A percentile compares a stretch with the other conserved stretches of the same genome.
Evolutionary conservation across 2,113 vertebrate genomes (phyloP).

Genomic region (Dicerorhinus sumatrensis): DNA sequence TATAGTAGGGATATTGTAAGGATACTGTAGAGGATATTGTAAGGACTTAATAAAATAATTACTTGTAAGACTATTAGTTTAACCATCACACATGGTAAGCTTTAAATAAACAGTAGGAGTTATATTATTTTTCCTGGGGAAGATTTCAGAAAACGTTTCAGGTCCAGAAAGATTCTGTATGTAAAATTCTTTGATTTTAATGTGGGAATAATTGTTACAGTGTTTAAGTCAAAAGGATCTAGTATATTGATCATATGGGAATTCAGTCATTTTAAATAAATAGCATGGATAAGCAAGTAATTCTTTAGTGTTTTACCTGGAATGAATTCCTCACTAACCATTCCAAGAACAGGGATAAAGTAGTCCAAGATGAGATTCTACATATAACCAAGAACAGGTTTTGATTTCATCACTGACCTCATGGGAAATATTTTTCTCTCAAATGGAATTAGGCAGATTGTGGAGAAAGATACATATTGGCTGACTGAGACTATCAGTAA

Average conservation of each 20-base stretch:
- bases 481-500: neutral
- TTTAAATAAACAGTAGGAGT: neutral
- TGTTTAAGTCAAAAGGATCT: neutral
- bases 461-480: neutral
- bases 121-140: neutral
- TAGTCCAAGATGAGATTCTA: neutral
- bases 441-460: slow-evolving; percentile 3
- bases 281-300: neutral
- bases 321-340: neutral
- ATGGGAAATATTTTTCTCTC: neutral
- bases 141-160: neutral
- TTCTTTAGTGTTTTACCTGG: slow-evolving; percentile 28
- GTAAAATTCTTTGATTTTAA: slow-evolving; percentile 11
- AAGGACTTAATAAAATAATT: slow-evolving; percentile 35
- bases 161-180: neutral
- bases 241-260: neutral
- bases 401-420: slow-evolving; percentile 8
- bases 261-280: slow-evolving; percentile 20
- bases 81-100: neutral
- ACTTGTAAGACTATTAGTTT: neutral
- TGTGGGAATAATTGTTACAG: neutral
- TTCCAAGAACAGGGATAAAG: neutral
- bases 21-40: neutral
- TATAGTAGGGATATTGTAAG: neutral
- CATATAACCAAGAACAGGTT: slow-evolving; percentile 1